Evolutionary conservation across 2,113 vertebrate species (phyloP).

Genomic region (Salminus brasiliensis): DNA sequence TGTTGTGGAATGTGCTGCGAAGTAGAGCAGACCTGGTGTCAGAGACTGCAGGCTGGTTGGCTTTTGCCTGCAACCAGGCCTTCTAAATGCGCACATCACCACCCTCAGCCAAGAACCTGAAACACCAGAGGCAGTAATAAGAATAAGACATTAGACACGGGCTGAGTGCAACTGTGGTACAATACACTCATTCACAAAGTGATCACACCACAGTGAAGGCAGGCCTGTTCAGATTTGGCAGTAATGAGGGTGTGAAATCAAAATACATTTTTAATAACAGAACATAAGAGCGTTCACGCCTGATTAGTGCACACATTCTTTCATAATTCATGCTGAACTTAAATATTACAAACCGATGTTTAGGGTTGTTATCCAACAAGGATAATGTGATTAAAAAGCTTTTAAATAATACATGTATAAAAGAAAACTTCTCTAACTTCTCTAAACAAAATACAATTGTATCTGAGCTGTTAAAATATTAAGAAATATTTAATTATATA

Average conservation of each 20-base stretch:
- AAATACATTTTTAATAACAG: neutral
- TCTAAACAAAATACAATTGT: no score
- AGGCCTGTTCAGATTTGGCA: neutral
- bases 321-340: neutral
- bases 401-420: no score
- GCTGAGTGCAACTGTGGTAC: neutral
- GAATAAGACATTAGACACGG: neutral
- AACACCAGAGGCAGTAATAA: neutral
- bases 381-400: neutral
- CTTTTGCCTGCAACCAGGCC: neutral
- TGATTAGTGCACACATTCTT: neutral
- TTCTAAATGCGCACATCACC: neutral
- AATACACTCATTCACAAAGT: neutral
- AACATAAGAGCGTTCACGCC: neutral
- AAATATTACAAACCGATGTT: neutral
- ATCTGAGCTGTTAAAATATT: no score
- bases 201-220: neutral
- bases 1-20: neutral
- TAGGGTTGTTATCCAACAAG: neutral
- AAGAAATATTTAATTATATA: no score
- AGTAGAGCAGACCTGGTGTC: no score
- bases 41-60: neutral
- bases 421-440: no score
- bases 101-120: neutral
- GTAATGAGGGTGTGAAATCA: neutral